These are phyloP conservation scores for Meloidogyne exigua DNA, from an alignment of 1,140 invertebrate genomes.

Conservation along the genomic window DNA sequence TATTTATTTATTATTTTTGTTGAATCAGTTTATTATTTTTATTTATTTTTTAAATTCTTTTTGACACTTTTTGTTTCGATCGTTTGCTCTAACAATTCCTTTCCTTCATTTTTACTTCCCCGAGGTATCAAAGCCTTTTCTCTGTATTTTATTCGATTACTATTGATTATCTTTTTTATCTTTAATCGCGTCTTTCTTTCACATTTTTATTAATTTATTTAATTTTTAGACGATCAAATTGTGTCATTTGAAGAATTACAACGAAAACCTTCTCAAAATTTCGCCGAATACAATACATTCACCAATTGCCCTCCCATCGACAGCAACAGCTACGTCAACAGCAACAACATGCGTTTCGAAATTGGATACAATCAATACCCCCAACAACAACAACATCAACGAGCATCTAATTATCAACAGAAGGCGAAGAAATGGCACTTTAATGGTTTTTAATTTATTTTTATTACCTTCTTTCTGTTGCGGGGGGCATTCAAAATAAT, in stretches of 20 bases:
- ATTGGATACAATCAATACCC: background rate
- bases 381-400: background rate
- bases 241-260: constrained; percentile 4
- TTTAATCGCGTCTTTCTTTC: background rate
- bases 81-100: too few species aligned
- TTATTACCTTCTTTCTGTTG: too few species aligned
- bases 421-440: constrained; percentile 25
- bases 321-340: background rate
- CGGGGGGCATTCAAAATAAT: too few species aligned
- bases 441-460: constrained; percentile 11
- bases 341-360: background rate
- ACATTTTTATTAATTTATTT: background rate
- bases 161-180: too few species aligned
- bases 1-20: too few species aligned
- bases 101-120: too few species aligned
- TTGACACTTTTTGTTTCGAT: too few species aligned
- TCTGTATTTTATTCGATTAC: background rate
- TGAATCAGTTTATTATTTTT: background rate
- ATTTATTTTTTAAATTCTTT: too few species aligned
- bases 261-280: constrained; percentile 4
- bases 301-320: background rate
- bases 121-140: background rate
- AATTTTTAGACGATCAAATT: background rate
- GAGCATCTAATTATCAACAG: background rate
- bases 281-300: background rate